Conservation (phyloP, 1,140 invertebrate species). For the Zaprionus capensis region DNA sequence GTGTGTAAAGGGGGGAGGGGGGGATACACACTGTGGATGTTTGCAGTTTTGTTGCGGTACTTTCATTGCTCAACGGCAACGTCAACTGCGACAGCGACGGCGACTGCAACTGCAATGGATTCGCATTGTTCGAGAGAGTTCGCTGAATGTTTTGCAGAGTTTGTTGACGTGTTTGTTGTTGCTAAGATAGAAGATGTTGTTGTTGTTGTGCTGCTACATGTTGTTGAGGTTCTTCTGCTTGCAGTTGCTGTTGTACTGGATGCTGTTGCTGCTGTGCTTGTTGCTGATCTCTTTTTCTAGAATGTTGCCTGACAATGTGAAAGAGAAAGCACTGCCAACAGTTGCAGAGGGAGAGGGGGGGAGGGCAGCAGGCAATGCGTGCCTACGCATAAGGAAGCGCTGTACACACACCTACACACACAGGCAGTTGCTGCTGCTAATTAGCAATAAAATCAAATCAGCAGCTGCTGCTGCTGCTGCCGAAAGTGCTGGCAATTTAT, state of each 20-base stretch:
- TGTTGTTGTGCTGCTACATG: constrained; percentile 27
- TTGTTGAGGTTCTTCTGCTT: constrained; percentile 8
- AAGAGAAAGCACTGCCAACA: constrained; percentile 67
- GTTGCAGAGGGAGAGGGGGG: neutral
- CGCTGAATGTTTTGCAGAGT: neutral
- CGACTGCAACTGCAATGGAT: constrained; percentile 42
- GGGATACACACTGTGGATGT: constrained; percentile 13
- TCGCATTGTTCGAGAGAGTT: constrained; percentile 34
- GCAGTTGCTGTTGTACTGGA: constrained; percentile 18
- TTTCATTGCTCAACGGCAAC: constrained; percentile 76
- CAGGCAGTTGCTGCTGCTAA: neutral
- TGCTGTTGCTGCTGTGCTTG: constrained; percentile 9
- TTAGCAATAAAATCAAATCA: constrained; percentile 35
- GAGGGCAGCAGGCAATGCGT: constrained; percentile 12
- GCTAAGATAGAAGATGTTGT: constrained; percentile 41
- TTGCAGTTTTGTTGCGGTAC: constrained; percentile 74
- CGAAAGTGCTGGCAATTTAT: constrained; percentile 64
- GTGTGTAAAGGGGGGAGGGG: constrained; percentile 8
- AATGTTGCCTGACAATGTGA: constrained; percentile 67
- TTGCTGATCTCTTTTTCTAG: constrained; percentile 54
- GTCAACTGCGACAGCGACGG: constrained; percentile 33
- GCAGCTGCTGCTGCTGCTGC: constrained; percentile 5
- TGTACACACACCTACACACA: too few relatives aligned
- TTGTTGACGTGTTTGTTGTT: neutral
- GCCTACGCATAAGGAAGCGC: too few relatives aligned